phyloP scores from a whole-genome alignment of 1,140 invertebrate genomes.

The Leptinotarsa lineolata region DNA sequence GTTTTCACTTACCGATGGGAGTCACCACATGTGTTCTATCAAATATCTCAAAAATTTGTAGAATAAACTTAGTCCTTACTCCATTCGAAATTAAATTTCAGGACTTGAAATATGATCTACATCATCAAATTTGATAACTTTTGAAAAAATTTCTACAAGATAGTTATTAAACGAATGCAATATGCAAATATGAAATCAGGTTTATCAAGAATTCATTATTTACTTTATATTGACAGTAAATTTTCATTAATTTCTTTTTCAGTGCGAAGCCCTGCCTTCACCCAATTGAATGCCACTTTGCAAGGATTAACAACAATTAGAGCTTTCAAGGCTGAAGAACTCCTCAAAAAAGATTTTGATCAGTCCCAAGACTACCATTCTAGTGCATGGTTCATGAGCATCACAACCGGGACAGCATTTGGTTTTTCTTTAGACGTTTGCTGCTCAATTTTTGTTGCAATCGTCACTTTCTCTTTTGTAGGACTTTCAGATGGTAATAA shows the following conservation, averaged over 20 bases:
- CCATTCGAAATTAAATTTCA: too few relatives aligned
- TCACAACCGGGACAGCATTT: constrained; percentile 35
- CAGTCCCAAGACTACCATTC: constrained; percentile 66
- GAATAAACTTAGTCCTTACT: too few relatives aligned
- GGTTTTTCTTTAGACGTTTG: constrained; percentile 38
- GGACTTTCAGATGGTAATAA: constrained; percentile 25
- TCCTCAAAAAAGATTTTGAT: constrained; percentile 75
- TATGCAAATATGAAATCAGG: background rate
- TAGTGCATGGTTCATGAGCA: constrained; percentile 68
- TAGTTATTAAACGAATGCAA: background rate
- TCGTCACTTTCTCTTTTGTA: constrained; percentile 47
- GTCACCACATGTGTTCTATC: too few relatives aligned
- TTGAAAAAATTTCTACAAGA: too few relatives aligned
- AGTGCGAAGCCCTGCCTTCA: constrained; percentile 81
- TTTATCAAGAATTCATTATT: background rate
- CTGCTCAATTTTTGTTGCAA: constrained; percentile 35
- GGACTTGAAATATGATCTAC: too few relatives aligned
- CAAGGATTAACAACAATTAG: constrained; percentile 80
- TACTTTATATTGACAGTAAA: background rate
- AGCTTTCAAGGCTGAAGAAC: constrained; percentile 68
- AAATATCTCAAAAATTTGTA: too few relatives aligned
- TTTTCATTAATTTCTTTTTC: constrained; percentile 36
- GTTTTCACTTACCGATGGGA: too few relatives aligned
- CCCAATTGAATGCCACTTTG: constrained; percentile 76
- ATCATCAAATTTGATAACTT: too few relatives aligned